Evolutionary conservation across 2,113 vertebrate genomes (phyloP).

Genomic region (Piprites chloris): DNA sequence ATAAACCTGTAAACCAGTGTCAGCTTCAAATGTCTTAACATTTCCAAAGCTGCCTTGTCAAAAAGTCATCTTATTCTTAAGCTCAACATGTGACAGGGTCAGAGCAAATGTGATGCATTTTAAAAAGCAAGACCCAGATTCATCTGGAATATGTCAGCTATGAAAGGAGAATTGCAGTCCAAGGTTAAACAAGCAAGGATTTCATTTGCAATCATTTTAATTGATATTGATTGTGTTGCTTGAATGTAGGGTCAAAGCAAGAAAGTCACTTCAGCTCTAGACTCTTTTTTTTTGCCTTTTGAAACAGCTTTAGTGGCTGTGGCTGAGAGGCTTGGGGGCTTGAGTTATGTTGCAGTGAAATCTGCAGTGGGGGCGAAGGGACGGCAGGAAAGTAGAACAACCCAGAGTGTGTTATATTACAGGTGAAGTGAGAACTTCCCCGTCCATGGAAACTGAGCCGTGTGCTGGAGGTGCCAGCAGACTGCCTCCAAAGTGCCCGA

Average conservation of each 20-base stretch:
- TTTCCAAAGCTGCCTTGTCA: conserved; percentile 43
- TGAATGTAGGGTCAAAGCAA: not conserved
- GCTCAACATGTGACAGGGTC: not conserved
- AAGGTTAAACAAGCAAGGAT: conserved; percentile 59
- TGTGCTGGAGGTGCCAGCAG: not conserved
- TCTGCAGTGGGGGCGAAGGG: not conserved
- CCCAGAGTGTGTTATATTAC: not conserved
- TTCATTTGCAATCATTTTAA: conserved; percentile 57
- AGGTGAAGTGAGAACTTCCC: not conserved
- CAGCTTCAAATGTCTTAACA: conserved; percentile 35
- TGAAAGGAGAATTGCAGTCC: conserved; percentile 15
- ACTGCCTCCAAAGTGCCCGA: not conserved
- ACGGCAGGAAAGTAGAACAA: not conserved
- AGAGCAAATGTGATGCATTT: conserved; percentile 4
- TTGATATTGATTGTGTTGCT: conserved; percentile 35
- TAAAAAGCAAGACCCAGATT: not conserved
- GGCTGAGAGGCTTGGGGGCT: not conserved
- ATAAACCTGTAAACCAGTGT: not conserved
- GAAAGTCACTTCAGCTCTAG: not conserved
- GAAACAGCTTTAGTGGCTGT: not conserved
- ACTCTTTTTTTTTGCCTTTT: not conserved
- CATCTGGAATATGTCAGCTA: conserved; percentile 43
- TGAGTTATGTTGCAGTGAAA: not conserved
- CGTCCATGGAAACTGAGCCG: not conserved
- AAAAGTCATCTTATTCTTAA: conserved; percentile 16